phyloP scores from a whole-genome alignment of 92 coral and sea anemone genomes.

The Bergia sp. region DNA sequence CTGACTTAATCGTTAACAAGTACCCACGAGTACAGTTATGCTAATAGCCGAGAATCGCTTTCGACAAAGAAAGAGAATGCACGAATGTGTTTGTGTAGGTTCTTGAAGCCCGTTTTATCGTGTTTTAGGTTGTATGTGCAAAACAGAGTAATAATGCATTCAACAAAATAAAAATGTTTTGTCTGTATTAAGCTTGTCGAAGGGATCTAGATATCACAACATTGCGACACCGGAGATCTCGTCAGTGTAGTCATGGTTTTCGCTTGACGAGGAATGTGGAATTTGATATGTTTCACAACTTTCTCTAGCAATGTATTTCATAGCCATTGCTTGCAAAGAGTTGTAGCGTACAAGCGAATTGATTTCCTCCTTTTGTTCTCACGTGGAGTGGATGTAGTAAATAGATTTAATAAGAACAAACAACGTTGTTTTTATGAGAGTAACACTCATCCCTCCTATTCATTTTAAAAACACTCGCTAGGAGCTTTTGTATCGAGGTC shows the following conservation, averaged over 20 bases:
- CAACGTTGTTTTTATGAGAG: background rate
- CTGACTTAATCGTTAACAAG: conserved; percentile 21
- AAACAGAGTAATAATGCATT: background rate
- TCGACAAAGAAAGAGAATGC: conserved; percentile 7
- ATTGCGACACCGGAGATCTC: background rate
- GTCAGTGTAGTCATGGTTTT: conserved; percentile 34
- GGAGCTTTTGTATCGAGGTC: conserved; percentile 35
- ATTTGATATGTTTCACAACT: conserved; percentile 28
- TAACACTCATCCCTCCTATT: background rate
- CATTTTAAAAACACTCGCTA: conserved; percentile 16
- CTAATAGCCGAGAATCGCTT: background rate
- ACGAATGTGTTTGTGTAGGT: background rate
- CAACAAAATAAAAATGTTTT: background rate
- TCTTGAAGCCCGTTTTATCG: background rate
- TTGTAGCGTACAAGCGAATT: background rate
- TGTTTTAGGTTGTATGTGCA: background rate
- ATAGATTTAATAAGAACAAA: background rate
- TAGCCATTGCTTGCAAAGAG: background rate
- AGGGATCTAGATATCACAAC: background rate
- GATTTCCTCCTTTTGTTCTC: background rate
- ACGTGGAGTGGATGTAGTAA: background rate
- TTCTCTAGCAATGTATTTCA: background rate
- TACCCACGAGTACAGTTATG: conserved; percentile 23
- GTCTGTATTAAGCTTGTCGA: background rate
- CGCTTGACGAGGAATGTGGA: conserved; percentile 18